Conservation (phyloP, 2,113 vertebrate genomes). For the Cercopithecus mona region DNA sequence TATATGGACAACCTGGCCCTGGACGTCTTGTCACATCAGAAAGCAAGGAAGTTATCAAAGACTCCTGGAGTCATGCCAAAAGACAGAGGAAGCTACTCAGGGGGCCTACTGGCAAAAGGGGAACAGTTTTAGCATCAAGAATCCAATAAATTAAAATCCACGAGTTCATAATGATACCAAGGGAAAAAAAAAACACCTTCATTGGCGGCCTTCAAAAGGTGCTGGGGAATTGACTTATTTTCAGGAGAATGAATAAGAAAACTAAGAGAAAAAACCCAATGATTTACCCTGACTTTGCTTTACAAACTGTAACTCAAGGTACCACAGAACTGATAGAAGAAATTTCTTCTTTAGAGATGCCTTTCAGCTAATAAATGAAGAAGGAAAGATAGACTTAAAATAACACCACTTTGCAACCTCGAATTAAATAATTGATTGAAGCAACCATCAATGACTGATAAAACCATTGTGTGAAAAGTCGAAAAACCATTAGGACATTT, state of each 20-base stretch:
- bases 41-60: not conserved
- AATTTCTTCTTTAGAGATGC: not conserved
- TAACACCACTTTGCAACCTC: not conserved
- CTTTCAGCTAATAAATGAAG: not conserved
- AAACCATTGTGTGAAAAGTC: not conserved
- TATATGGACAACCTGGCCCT: not conserved
- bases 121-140: not conserved
- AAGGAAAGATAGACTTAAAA: not conserved
- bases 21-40: not conserved
- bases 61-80: not conserved
- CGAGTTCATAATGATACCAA: not conserved
- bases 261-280: not conserved
- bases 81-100: not conserved
- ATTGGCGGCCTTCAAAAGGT: not conserved
- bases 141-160: not conserved
- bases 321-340: not conserved
- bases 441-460: not conserved
- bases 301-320: not conserved
- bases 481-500: not conserved
- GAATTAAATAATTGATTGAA: not conserved
- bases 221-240: not conserved
- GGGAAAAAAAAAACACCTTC: not conserved
- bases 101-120: not conserved
- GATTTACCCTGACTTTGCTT: not conserved
- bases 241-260: not conserved